Evolutionary conservation across 2,797 vertebrate genomes (phyloP), one percentile per base, ranked within the genome.

Genomic region (Siniperca scherzeri): DNA sequence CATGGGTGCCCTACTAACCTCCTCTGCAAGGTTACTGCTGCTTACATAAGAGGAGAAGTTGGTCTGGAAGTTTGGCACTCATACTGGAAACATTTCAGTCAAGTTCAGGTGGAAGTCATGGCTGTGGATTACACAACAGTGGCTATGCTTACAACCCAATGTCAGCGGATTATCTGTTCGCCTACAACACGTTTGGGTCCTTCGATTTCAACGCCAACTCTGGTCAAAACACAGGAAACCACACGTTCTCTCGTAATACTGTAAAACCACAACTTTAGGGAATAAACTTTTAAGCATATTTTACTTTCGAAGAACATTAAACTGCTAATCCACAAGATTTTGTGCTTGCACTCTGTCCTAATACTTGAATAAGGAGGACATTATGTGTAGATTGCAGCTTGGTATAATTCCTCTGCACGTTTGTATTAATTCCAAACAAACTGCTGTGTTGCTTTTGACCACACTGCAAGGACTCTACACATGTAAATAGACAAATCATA

Each of bases 1-100:
- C 75, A 44, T 64, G 70, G 84, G 74, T 78, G 80, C 70, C 71
- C 83, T 17, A 53, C 61, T 84, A 68, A 85, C 89, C 84, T 88
- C 80, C 69, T 73, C 71, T 68, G 40, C 76, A 68, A 78, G 84
- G 74, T 80, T 69, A 40, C 52, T 17, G 73, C 79, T 30, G 70
- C 77, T 91, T 91, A 76, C 66, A 36, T 83, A 87, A 90, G 73
- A 59, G 53, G 17, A 78, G 40, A 70, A 30, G 80, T 44, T 61
- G 70, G 36, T 59, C 21, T 30, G 61, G 65, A 72, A 17, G 69
- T 84, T 85, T 88, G 87, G 81, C 83, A 36, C 56, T 48, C 0
- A 14, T 3, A 10, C 77, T 90, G 85, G 89, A 87, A 90, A 83
- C 48, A 77, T 62, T 83, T 76, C 48, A 72, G 64, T 69, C 25